Conservation (phyloP, 2,113 vertebrate species). For the Alligator mississippiensis region DNA sequence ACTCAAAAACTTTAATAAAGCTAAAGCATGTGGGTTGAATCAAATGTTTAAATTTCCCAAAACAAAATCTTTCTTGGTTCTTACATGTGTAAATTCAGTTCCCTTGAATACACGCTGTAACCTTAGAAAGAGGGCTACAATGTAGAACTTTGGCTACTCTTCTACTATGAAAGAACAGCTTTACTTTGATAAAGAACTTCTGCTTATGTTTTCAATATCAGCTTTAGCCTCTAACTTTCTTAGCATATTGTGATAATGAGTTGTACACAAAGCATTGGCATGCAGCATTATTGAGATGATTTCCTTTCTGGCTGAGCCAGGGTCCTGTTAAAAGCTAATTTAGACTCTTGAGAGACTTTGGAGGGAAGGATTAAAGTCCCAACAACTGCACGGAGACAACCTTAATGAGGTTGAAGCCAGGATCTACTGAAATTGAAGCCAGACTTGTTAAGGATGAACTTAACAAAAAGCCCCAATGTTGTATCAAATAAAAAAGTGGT, state of each 20-base stretch:
- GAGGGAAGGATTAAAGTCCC: constrained; percentile 61
- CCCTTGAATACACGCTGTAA: background rate
- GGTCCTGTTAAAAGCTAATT: constrained; percentile 71
- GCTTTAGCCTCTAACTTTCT: constrained; percentile 38
- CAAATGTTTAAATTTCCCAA: constrained; percentile 14
- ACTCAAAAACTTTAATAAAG: constrained; percentile 40
- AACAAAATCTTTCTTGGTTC: constrained; percentile 35
- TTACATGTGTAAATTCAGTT: background rate
- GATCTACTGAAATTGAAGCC: constrained; percentile 60
- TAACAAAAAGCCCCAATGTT: constrained; percentile 42
- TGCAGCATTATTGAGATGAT: constrained; percentile 61
- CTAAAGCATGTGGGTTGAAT: constrained; percentile 42
- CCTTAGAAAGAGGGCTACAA: constrained; percentile 23
- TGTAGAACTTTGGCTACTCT: constrained; percentile 48
- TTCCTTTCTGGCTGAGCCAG: constrained; percentile 72
- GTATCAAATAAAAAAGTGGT: background rate
- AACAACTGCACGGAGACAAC: constrained; percentile 62
- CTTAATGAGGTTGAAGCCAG: constrained; percentile 41
- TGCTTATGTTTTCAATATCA: constrained; percentile 61
- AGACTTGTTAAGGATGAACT: constrained; percentile 45
- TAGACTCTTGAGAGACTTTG: constrained; percentile 52
- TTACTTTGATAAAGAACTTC: constrained; percentile 41
- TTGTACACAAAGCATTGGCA: constrained; percentile 64
- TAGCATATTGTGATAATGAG: constrained; percentile 58
- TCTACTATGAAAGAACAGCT: constrained; percentile 33